Evolutionary conservation across 2,113 vertebrate species (phyloP), one percentile per base, ranked within the genome.

Genomic region (Cepphus grylle): DNA sequence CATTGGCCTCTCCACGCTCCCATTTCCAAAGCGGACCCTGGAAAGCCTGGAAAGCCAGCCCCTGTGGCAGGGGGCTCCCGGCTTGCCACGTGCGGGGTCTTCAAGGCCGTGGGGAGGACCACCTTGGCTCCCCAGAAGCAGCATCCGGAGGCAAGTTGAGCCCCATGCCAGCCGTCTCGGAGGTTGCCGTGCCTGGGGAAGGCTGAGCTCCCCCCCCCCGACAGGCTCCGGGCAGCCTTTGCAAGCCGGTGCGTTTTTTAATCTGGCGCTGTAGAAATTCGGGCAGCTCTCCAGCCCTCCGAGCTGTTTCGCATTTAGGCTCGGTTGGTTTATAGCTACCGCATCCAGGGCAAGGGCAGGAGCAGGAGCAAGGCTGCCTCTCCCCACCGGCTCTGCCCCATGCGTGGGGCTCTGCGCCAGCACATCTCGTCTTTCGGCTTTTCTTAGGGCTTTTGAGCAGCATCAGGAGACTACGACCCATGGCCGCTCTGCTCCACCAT

Each of bases 371-470:
- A 12, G 34, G 82, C 77, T 84, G 52, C 52, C 47, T 19, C 15
- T 42, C 77, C 63, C 61, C 83, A 36, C 9, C 4, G 2, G 45
- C 86, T 73, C 80, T 90, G 36, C 34, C 79, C 74, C 61, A 1
- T 1, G 1, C 4, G 0, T 0, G 1, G 66, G 42, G 27, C 12
- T 49, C 63, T 22, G 42, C 0, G 26, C 76, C 86, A 25, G 52
- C 81, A 32, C 55, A 6, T 50, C 87, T 9, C 7, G 38, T 70
- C 43, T 32, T 4, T 13, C 19, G 1, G 38, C 58, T 38, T 32
- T 8, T 5, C 42, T 29, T 81, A 95, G 98, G 94, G 98, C 42
- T 99, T 98, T 52, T 96, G 89, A 72, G 93, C 97, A 47, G 63
- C 94, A 16, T 65, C 96, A 8, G 91, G 96, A 50, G 53, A 6